A percentile compares a stretch with the other conserved stretches of the same genome.
phyloP scores from a whole-genome alignment of 2,797 vertebrate species.

The Coregonus ussuriensis region DNA sequence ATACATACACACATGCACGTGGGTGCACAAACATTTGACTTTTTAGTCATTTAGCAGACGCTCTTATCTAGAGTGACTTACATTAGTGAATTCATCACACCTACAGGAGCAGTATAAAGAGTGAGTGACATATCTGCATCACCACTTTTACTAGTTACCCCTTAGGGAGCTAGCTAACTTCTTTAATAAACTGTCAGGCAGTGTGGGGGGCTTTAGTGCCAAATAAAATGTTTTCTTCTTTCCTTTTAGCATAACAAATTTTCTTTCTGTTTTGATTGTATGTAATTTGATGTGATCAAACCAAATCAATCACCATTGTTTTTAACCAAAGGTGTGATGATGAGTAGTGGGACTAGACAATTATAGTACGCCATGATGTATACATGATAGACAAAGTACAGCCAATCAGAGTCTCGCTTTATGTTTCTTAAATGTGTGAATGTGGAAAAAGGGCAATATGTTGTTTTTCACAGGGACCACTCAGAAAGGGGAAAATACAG shows the following conservation, averaged over 20 bases:
- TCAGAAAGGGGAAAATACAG: slow-evolving; percentile 64
- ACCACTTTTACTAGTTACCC: slow-evolving; percentile 10
- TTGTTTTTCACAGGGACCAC: slow-evolving; percentile 53
- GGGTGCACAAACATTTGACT: slow-evolving; percentile 15
- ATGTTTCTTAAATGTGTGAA: slow-evolving; percentile 37
- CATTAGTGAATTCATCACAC: neutral
- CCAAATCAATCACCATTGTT: slow-evolving; percentile 52
- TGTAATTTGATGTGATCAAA: slow-evolving; percentile 45
- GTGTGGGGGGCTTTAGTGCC: slow-evolving; percentile 23
- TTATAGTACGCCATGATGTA: slow-evolving; percentile 42
- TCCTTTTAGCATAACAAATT: slow-evolving; percentile 45
- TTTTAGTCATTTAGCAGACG: neutral
- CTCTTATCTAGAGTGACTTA: neutral
- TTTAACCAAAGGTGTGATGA: slow-evolving; percentile 47
- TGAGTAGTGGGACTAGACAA: slow-evolving; percentile 44
- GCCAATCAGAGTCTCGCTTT: slow-evolving; percentile 49
- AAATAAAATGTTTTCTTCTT: neutral
- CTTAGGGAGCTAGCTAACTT: slow-evolving; percentile 24
- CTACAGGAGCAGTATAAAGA: slow-evolving; percentile 49
- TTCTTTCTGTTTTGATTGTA: slow-evolving; percentile 44
- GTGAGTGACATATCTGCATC: slow-evolving; percentile 13
- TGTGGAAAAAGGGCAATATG: slow-evolving; percentile 37
- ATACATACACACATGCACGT: slow-evolving; percentile 14
- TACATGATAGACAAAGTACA: slow-evolving; percentile 30
- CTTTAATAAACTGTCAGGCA: slow-evolving; percentile 21